phyloP scores from a whole-genome alignment of 2,797 vertebrate species.

The Tympanoctomys barrerae region DNA sequence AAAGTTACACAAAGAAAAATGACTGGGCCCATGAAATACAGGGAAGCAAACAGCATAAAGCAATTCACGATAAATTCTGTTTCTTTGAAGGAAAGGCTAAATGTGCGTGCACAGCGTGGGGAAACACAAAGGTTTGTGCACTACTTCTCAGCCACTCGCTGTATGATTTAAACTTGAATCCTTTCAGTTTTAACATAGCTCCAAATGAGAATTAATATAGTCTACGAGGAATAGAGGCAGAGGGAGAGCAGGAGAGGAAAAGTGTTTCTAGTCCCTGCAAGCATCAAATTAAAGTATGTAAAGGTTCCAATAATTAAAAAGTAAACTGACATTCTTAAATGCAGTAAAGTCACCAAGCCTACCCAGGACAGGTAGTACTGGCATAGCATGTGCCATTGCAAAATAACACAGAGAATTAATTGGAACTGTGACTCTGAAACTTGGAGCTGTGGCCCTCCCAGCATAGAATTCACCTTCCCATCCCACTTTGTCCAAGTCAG shows the following conservation, averaged over 20 bases:
- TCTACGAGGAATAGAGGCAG: neutral
- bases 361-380: no score
- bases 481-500: neutral
- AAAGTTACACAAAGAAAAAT: conserved; percentile 55
- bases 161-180: neutral
- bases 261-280: neutral
- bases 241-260: neutral
- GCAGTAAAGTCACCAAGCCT: neutral
- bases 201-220: neutral
- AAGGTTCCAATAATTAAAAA: neutral
- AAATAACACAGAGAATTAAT: neutral
- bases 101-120: neutral
- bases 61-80: neutral
- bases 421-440: neutral
- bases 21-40: neutral
- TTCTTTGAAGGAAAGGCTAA: neutral
- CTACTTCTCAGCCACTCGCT: neutral
- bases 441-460: neutral
- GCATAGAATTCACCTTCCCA: neutral
- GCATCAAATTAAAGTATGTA: neutral
- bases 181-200: neutral
- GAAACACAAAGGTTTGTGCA: neutral
- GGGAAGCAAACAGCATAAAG: neutral
- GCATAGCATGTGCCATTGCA: fast-evolving
- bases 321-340: neutral